Conservation (phyloP, 35 echinoderm and acorn worm genomes). For the Anneissia japonica region DNA sequence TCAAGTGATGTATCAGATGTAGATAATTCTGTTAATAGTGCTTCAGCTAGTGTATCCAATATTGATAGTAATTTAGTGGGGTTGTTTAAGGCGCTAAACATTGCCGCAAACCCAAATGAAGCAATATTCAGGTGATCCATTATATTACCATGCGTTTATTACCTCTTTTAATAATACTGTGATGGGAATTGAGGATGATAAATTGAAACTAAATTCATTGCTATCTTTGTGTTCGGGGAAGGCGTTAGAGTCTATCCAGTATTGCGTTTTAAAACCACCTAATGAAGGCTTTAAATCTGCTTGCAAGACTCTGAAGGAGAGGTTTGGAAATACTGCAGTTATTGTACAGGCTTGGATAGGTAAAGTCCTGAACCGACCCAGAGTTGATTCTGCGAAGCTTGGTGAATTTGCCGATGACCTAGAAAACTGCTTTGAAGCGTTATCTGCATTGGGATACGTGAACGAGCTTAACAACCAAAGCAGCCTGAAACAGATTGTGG, state of each 20-base stretch:
- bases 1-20: too few relatives aligned
- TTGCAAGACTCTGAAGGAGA: conserved; percentile 7
- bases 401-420: conserved; percentile 17
- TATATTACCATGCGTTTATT: conserved; percentile 19
- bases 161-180: conserved; percentile 22
- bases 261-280: conserved; percentile 22
- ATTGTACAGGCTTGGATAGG: conserved; percentile 24
- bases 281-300: conserved; percentile 17
- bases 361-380: neutral
- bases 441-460: conserved; percentile 9
- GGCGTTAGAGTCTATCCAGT: conserved; percentile 11
- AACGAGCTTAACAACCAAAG: conserved; percentile 31
- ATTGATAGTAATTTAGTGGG: neutral
- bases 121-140: conserved; percentile 3
- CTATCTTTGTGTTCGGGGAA: neutral
- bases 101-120: conserved; percentile 12
- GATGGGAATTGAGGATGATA: neutral
- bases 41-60: neutral
- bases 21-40: neutral
- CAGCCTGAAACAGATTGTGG: conserved; percentile 9
- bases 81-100: conserved; percentile 9
- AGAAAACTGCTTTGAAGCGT: neutral
- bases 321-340: conserved; percentile 20
- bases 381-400: neutral
- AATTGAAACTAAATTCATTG: neutral